A percentile compares a stretch with the other conserved stretches of the same genome.
Evolutionary conservation across 2,797 vertebrate genomes (phyloP).

Genomic region (Etheostoma nigrum): DNA sequence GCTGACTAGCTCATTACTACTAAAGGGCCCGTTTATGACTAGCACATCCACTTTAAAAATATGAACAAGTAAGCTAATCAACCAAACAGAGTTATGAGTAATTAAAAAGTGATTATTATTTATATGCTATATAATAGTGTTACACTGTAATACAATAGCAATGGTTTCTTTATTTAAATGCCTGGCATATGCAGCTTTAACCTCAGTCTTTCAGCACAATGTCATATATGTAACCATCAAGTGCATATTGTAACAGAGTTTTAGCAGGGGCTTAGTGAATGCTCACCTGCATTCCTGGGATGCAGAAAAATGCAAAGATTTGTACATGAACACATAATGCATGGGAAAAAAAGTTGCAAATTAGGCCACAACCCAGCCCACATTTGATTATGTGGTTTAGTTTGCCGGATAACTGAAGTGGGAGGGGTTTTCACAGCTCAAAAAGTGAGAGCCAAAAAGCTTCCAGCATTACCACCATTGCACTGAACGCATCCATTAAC

Average conservation of each 20-base stretch:
- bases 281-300: neutral
- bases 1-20: neutral
- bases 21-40: neutral
- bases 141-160: neutral
- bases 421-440: constrained; percentile 31
- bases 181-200: neutral
- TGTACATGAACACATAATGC: neutral
- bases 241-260: too few relatives aligned
- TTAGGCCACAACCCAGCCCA: constrained; percentile 7
- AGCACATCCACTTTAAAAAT: neutral
- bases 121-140: neutral
- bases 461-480: constrained; percentile 31
- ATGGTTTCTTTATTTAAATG: neutral
- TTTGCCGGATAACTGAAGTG: constrained; percentile 39
- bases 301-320: neutral
- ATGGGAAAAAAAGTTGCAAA: constrained; percentile 33
- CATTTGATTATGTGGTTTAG: constrained; percentile 28
- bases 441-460: constrained; percentile 43
- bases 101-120: neutral
- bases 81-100: neutral
- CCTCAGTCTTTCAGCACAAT: neutral
- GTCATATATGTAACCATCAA: neutral
- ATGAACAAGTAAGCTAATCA: neutral
- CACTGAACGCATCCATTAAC: constrained; percentile 56
- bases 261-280: neutral